phyloP scores from a whole-genome alignment of 2,113 vertebrate species.

The Rhinogobius similis region DNA sequence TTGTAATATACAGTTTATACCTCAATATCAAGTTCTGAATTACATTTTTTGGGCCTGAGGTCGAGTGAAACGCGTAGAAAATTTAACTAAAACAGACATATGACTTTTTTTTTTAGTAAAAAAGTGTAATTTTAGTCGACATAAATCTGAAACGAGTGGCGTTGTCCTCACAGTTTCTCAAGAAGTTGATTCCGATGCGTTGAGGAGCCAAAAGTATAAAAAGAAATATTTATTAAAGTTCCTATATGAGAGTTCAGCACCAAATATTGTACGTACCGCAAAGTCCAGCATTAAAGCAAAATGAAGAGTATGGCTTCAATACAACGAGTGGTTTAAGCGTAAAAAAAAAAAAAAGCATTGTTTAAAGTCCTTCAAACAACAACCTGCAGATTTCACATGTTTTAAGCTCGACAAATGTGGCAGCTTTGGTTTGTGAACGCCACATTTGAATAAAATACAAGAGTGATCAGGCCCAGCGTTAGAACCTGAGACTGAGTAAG shows the following conservation, averaged over 20 bases:
- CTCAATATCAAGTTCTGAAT: neutral
- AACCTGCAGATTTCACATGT: slow-evolving; percentile 21
- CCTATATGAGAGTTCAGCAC: slow-evolving; percentile 38
- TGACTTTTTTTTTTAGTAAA: no score
- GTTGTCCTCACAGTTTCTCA: slow-evolving; percentile 44
- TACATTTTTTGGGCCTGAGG: neutral
- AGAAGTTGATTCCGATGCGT: slow-evolving; percentile 14
- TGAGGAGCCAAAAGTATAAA: slow-evolving; percentile 7
- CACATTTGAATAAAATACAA: neutral
- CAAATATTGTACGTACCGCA: slow-evolving; percentile 41
- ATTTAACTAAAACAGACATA: no score
- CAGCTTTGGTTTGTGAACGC: slow-evolving; percentile 8
- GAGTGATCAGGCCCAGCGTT: neutral
- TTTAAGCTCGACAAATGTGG: slow-evolving; percentile 15
- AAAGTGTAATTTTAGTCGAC: no score
- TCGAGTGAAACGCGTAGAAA: neutral
- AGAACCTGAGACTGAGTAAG: neutral
- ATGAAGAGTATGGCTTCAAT: slow-evolving; percentile 33
- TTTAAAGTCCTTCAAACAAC: slow-evolving; percentile 47
- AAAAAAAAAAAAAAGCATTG: slow-evolving; percentile 62
- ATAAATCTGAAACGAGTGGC: slow-evolving; percentile 1
- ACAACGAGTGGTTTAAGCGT: slow-evolving; percentile 45
- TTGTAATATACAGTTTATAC: neutral
- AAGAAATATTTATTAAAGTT: slow-evolving; percentile 11
- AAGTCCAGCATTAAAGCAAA: slow-evolving; percentile 51